Conservation (phyloP, 2,888 invertebrate species). For the Selenia dentaria region DNA sequence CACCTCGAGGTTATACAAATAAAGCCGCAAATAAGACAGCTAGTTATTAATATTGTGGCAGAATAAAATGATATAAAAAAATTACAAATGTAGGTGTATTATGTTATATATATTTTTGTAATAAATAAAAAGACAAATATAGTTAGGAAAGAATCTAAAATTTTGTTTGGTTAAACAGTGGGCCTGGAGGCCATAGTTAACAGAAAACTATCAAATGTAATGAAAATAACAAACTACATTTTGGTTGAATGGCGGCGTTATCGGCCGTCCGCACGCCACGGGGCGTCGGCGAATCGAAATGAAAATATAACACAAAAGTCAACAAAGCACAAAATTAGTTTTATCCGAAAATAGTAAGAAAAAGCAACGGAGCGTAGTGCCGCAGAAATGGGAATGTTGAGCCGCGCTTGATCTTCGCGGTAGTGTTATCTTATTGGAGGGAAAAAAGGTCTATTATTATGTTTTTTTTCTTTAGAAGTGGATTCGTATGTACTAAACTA, state of each 20-base stretch:
- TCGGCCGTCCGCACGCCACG: constrained; percentile 45
- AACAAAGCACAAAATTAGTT: constrained; percentile 82
- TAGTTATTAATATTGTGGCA: no score
- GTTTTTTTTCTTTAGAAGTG: no score
- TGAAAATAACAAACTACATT: constrained; percentile 37
- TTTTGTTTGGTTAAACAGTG: no score
- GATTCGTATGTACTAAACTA: no score
- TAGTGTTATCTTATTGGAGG: constrained; percentile 14
- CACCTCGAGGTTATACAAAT: no score
- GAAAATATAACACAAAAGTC: constrained; percentile 73
- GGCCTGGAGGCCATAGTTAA: constrained; percentile 3
- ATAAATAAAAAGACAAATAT: no score
- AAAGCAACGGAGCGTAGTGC: constrained; percentile 58
- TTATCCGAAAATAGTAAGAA: constrained; percentile 70
- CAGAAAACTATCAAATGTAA: constrained; percentile 10
- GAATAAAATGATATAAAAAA: no score
- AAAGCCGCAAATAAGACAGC: no score
- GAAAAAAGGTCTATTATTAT: not conserved
- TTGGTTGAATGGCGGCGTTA: constrained; percentile 42
- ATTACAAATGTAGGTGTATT: no score
- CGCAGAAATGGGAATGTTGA: constrained; percentile 50
- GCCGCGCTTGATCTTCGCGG: constrained; percentile 29
- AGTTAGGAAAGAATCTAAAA: no score
- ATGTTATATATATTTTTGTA: no score
- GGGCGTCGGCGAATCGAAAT: constrained; percentile 54